Percentiles rank a stretch among this genome's conserved stretches.
Conservation (phyloP, 2,113 vertebrate species). For the Xerus inauris region DNA sequence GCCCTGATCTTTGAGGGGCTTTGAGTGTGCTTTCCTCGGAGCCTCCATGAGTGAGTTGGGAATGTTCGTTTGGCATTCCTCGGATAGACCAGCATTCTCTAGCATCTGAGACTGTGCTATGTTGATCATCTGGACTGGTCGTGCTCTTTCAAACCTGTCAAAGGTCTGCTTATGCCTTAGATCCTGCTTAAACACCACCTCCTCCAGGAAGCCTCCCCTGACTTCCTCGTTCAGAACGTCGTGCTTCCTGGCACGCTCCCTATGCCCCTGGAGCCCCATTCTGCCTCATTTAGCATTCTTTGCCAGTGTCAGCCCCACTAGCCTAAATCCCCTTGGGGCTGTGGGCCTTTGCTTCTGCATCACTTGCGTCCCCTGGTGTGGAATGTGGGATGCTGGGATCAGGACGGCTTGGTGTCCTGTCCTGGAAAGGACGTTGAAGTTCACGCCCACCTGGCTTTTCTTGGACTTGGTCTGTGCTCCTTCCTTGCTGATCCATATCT, state of each 20-base stretch:
- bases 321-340: neutral
- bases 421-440: neutral
- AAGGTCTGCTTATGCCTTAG: neutral
- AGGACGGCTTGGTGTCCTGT: neutral
- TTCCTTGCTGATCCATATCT: neutral
- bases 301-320: neutral
- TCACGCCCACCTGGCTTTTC: neutral
- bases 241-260: fast-evolving
- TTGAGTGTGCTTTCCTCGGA: fast-evolving
- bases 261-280: fast-evolving
- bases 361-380: neutral
- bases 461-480: neutral
- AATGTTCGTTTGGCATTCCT: fast-evolving
- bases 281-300: neutral
- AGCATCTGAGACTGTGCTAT: neutral
- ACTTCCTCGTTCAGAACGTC: neutral
- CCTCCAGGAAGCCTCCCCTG: neutral
- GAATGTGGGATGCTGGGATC: neutral
- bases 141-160: neutral
- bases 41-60: neutral
- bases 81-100: neutral
- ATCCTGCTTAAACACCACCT: neutral
- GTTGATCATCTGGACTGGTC: fast-evolving
- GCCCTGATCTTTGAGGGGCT: neutral
- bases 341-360: fast-evolving